Base-by-base conservation (phyloP, 64 coral and sea anemone species). In the Dendronephthya gigantea region DNA sequence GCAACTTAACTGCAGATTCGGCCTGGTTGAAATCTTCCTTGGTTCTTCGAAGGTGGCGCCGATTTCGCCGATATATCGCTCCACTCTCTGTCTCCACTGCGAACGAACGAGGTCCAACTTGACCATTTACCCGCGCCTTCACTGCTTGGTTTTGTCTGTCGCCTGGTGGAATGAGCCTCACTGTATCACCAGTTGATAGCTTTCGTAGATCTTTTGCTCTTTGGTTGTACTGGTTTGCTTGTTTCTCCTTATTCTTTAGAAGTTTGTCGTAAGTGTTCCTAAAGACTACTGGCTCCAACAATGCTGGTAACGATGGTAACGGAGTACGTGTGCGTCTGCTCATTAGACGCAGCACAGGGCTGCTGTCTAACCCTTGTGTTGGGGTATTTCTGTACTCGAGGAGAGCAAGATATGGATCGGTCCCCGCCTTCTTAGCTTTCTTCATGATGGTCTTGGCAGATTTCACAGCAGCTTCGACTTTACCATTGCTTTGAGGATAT, bases 321-420 rank as follows among this genome's bases (percentile, higher is more conserved):
- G 16, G 31, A 11, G 72, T 79, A 17, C 7, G 31, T 39, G 72
- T 79, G 9, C 31, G 31, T 8, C 72, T 79, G 15, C 72, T 39
- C 31, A 79, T 37, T 33, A 79, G 30, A 36, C 72, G 31, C 36
- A 36, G 9, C 32, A 39, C 15, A 11, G 72, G 27, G 2, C 32
- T 37, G 31, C 32, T 79, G 72, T 34, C 36, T 19, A 79, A 36
- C 2, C 72, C 72, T 37, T 79, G 32, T 9, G 28, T 37, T 39
- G 72, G 72, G 72, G 72, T 79, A 79, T 79, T 79, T 79, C 72
- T 79, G 32, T 79, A 39, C 72, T 33, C 72, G 13, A 79, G 30
- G 0, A 79, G 32, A 10, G 31, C 72, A 79, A 79, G 32, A 79
- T 79, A 79, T 0, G 72, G 72, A 79, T 79, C 72, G 2, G 15